Base-by-base conservation (phyloP, 2,797 vertebrate species). In the Lithobates pipiens region DNA sequence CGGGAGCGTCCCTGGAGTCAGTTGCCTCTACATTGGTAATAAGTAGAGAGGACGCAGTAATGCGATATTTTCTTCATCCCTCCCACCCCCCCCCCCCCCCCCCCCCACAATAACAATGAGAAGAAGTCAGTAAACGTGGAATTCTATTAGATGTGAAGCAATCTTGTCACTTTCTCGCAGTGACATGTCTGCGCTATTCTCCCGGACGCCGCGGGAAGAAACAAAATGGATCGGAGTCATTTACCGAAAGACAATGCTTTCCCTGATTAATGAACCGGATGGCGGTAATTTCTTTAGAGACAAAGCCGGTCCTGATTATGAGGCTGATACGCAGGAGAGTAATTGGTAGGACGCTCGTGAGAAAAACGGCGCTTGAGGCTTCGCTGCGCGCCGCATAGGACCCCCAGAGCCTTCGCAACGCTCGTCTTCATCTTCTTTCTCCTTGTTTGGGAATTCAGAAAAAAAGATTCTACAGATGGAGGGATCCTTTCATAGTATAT, bases 251-350 rank as follows among this genome's bases (percentile, higher is more conserved):
- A 83, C 65, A 83, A 83, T 70, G 74, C 67, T 44, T 54, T 23
- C 21, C n/a, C 75, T 77, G 75, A 84, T 84, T 84, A 84, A 77
- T 71, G 82, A 83, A 16, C 72, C 39, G 27, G 61, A 76, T 50
- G 36, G 8, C 75, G 23, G 80, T 57, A 50, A 75, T 83, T 75
- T 63, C 25, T 76, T 76, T 23, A 10, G 39, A 76, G 71, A 76
- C 72, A 76, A 76, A 44, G 80, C 39, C 11, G 65, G 50, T 68
- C 7, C 80, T 68, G 72, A 75, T 82, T 46, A 82, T 27, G 25
- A 67, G 11, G 34, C 34, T 50, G 36, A 82, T 82, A 50, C 71
- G 50, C 27, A 16, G 10, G 25, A 15, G 80, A 25, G 34, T 32
- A 61, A 32, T 61, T 61, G 80, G 63, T 73, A 63, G 32, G 42